These are phyloP conservation scores for Philaethria dido DNA, from an alignment of 2,888 invertebrate species.

Conservation along the genomic window DNA sequence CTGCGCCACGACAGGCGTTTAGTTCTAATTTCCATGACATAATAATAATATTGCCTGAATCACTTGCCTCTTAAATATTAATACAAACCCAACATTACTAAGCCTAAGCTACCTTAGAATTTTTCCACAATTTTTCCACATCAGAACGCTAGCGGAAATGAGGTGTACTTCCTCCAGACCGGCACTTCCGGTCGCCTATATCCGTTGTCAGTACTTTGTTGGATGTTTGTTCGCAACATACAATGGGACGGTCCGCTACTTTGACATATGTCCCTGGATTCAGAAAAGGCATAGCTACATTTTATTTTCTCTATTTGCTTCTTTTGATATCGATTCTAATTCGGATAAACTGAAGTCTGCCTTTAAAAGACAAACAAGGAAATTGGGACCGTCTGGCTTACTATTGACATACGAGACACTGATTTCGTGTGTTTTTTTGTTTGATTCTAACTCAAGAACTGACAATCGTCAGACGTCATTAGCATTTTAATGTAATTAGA, in stretches of 20 bases:
- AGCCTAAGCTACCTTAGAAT: conserved; percentile 1
- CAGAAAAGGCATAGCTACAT: conserved; percentile 12
- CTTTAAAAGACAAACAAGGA: conserved; percentile 15
- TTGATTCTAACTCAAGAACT: background rate
- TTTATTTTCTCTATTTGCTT: conserved; percentile 20
- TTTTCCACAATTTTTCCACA: conserved; percentile 34
- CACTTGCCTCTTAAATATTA: background rate
- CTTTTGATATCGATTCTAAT: conserved; percentile 21
- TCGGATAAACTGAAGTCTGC: conserved; percentile 14
- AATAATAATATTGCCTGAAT: too few species aligned
- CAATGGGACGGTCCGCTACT: conserved; percentile 23
- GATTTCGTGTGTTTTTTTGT: background rate
- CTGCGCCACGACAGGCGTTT: too few species aligned
- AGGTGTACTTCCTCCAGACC: conserved; percentile 50
- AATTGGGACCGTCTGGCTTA: conserved; percentile 13
- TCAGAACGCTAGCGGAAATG: conserved; percentile 45
- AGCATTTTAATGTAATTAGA: background rate
- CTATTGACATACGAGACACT: conserved; percentile 1
- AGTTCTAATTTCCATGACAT: too few species aligned
- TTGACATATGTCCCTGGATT: conserved; percentile 21
- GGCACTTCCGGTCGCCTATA: conserved; percentile 46
- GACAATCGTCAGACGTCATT: background rate
- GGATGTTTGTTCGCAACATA: conserved; percentile 26
- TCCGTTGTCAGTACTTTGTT: conserved; percentile 31
- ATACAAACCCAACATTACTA: background rate